phyloP scores from a whole-genome alignment of 2,113 vertebrate species.

The Tautogolabrus adspersus region DNA sequence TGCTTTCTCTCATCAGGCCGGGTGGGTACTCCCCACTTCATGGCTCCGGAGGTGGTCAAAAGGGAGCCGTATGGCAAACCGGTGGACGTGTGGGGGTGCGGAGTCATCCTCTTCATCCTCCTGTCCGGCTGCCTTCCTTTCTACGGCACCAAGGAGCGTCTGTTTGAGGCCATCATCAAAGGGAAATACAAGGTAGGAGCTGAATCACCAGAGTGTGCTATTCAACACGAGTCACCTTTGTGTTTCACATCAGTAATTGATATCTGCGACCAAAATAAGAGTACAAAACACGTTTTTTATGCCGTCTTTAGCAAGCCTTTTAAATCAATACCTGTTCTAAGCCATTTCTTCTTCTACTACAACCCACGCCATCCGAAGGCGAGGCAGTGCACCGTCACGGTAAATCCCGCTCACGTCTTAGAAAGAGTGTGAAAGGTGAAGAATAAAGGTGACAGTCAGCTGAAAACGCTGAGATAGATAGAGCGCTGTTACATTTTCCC shows the following conservation, averaged over 20 bases:
- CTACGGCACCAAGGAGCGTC: constrained; percentile 98
- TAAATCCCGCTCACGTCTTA: no score
- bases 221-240: no score
- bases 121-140: constrained; percentile 98
- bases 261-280: neutral
- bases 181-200: constrained; percentile 96
- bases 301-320: no score
- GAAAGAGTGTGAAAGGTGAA: neutral
- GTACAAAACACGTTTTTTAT: no score
- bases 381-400: no score
- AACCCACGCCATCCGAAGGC: no score
- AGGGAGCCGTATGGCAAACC: constrained; percentile 98
- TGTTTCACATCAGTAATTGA: no score
- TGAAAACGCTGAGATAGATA: no score
- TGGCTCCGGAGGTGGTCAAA: constrained; percentile 99
- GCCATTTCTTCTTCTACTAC: no score
- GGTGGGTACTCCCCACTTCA: constrained; percentile 98
- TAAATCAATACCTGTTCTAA: no score
- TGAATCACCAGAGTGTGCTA: neutral
- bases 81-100: constrained; percentile 99
- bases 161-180: constrained; percentile 99
- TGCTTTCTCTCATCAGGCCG: constrained; percentile 83
- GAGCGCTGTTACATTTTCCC: no score
- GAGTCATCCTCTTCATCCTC: constrained; percentile 98
- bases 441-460: neutral